Conservation (phyloP, 2,888 invertebrate species). For the Lasioglossum pauxillum region DNA sequence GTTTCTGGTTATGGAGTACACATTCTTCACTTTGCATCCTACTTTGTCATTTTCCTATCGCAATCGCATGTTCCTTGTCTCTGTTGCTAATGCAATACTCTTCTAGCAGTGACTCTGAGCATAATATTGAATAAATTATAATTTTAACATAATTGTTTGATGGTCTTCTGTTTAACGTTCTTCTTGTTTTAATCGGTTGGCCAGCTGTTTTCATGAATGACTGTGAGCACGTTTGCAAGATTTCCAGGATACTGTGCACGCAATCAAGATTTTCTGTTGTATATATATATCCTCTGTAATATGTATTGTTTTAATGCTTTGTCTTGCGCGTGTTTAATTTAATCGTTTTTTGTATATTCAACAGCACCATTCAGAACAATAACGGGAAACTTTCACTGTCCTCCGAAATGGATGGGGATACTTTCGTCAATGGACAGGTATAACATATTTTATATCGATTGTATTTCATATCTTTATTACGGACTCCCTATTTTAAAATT, state of each 20-base stretch:
- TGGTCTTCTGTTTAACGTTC: not conserved
- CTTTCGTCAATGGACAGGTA: constrained; percentile 86
- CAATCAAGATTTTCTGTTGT: not conserved
- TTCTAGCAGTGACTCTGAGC: not conserved
- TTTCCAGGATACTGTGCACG: not conserved
- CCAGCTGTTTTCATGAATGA: not conserved
- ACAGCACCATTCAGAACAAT: constrained; percentile 85
- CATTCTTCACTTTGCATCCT: not conserved
- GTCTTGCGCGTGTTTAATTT: not conserved
- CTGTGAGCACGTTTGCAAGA: not conserved
- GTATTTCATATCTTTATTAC: not conserved
- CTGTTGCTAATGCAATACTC: not conserved
- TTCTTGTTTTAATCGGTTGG: not conserved
- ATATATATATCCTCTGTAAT: not conserved
- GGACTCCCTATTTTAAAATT: not conserved
- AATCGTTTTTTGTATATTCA: constrained; percentile 48
- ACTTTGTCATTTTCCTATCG: not conserved
- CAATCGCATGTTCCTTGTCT: constrained; percentile 27
- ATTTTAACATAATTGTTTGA: constrained; percentile 9
- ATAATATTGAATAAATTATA: constrained; percentile 8
- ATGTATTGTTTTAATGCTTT: not conserved
- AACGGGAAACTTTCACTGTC: constrained; percentile 84
- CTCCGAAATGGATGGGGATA: constrained; percentile 85
- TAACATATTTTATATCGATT: constrained; percentile 15
- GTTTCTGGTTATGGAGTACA: not conserved